Base-by-base conservation (phyloP, 2,113 vertebrate genomes). In the Tachysurus fulvidraco region DNA sequence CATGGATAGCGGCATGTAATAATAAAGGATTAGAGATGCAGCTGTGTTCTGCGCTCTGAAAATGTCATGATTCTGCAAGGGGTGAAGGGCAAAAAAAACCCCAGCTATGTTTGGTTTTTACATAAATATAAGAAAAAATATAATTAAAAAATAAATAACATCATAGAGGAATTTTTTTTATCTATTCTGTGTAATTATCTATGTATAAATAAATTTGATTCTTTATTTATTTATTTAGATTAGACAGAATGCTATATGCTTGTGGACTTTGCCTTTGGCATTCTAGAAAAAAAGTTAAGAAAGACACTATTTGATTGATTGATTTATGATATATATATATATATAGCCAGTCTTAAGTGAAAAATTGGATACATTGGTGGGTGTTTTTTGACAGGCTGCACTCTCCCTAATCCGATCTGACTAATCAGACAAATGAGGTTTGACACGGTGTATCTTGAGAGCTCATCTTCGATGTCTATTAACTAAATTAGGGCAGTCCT, bases 11-110 rank as follows among this genome's bases (percentile, higher is more conserved):
- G 0, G 12, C 4, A 10, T 21, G 30, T 44, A 81, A 81, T 81
- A 60, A 81, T 81, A 41, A 59, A 81, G 55, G 78, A 81, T 81
- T 44, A 81, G 78, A 14, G 55, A 44, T 25, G 78, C 78, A 81
- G 78, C 55, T 81, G 78, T 81, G 78, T 60, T 60, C 78, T 14
- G 19, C 55, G 59, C 23, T 12, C 28, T 80, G 30, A 36, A 81
- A 81, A 81, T 81, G 78, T 81, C 78, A 81, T 13, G 55, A 25
- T 81, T 25, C 78, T 60, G 21, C 8, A 21, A 41, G 11, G 12
- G 55, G 77, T 57, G 7, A 57, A 57, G 57, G 54, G n/a, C 8
- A 57, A 79, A 28, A 30, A 77, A 55, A 44, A 19, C 7, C 36
- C 36, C 8, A 44, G 8, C 44, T 14, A 9, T 41, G 64, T 17